Evolutionary conservation across 2,888 invertebrate species (phyloP), one percentile per base, ranked within the genome.

Genomic region (Parascotia fuliginaria): DNA sequence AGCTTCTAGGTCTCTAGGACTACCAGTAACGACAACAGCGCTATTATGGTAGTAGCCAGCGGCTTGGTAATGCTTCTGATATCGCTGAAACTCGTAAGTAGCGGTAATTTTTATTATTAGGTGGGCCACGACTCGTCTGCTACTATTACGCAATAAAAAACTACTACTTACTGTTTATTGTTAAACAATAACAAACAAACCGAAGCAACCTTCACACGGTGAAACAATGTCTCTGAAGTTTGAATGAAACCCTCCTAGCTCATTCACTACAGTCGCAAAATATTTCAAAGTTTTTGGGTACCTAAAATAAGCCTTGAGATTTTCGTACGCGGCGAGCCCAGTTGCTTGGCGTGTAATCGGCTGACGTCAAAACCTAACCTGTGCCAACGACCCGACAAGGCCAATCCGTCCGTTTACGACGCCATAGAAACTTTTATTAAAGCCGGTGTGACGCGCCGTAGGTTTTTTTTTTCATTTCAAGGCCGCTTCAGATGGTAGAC

Each of bases 381-480:
- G 71, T 67, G 83, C 51, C 77, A 81, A 80, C 71, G 81, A 83
- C 81, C 83, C 66, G 64, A 42, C 83, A 79, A 83, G 83, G 82
- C 80, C 80, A 69, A 65, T 52, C 42, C 52, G 66, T 65, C 64
- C 66, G 71, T 79, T 77, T 75, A 73, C 75, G 67, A 75, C 73
- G 75, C 76, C 59, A 75, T 72, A 74, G 68, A 70, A 58, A 61
- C 36, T 65, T 78, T 77, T 78, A 73, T 75, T 71, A 60, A 67
- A 66, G 56, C 55, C 53, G 60, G 55, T 60, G 69, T 75, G 79
- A 78, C 71, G 77, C 47, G 57, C 37, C 22, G 46, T 37, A 37
- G 44, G 57, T 40, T 59, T 71, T 65, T 39, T 54, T 53, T 46
- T 33, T 2, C 44, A 43, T 49, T 58, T 41, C 60, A 68, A 71